phyloP scores from a whole-genome alignment of 1,140 invertebrate genomes.

The Ylistrum balloti region DNA sequence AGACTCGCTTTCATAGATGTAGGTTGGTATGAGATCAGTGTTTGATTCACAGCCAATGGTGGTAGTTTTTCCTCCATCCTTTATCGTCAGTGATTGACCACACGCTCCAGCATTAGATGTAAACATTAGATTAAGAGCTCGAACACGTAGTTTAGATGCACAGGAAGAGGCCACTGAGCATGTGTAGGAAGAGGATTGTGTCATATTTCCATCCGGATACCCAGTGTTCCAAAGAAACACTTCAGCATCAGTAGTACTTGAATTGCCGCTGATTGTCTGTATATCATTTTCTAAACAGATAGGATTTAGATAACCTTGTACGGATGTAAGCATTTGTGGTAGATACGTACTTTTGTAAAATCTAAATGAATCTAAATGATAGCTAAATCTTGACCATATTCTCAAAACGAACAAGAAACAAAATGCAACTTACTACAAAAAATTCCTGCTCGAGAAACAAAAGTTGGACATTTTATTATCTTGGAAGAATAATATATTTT shows the following conservation, averaged over 20 bases:
- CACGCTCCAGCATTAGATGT: not conserved
- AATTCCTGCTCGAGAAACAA: too few species aligned
- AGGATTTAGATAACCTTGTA: not conserved
- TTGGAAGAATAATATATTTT: too few species aligned
- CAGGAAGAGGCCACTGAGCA: slow-evolving; percentile 12
- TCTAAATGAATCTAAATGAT: too few species aligned
- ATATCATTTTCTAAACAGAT: not conserved
- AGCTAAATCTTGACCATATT: too few species aligned
- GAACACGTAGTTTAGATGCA: not conserved
- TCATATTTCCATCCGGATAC: not conserved
- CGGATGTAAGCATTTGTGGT: too few species aligned
- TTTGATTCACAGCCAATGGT: not conserved
- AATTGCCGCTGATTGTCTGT: not conserved
- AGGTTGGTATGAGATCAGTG: not conserved
- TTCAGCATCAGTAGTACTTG: not conserved
- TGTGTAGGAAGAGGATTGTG: not conserved
- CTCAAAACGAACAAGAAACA: too few species aligned
- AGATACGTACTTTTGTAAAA: too few species aligned
- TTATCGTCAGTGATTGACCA: slow-evolving; percentile 22
- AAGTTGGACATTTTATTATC: too few species aligned
- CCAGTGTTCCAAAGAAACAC: slow-evolving; percentile 20
- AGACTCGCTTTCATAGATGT: not conserved
- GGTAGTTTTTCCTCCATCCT: not conserved
- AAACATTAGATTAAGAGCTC: not conserved
- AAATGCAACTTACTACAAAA: too few species aligned